These are phyloP conservation scores for Octomys mimax DNA, from an alignment of 2,797 vertebrate genomes.

Conservation along the genomic window DNA sequence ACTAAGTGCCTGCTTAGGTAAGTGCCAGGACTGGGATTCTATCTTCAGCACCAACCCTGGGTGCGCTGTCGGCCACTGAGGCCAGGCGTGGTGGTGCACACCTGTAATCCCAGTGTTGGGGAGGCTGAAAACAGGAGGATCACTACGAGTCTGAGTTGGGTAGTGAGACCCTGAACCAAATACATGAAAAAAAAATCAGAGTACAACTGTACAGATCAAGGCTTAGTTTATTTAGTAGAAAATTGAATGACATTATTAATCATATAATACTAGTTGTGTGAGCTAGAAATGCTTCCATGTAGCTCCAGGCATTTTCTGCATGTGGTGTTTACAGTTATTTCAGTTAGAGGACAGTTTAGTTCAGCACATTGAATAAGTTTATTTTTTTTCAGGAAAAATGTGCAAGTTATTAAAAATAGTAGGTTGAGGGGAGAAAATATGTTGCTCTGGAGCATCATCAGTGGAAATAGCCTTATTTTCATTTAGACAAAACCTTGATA, in stretches of 20 bases:
- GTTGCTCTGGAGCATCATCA: slow-evolving; percentile 54
- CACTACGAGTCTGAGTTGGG: too few relatives aligned
- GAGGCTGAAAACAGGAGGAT: too few relatives aligned
- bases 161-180: too few relatives aligned
- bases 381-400: slow-evolving; percentile 67
- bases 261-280: slow-evolving; percentile 71
- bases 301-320: slow-evolving; percentile 54
- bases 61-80: too few relatives aligned
- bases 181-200: neutral
- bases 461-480: slow-evolving; percentile 67
- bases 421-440: slow-evolving; percentile 61
- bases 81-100: too few relatives aligned
- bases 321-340: slow-evolving; percentile 75
- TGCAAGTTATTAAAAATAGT: slow-evolving; percentile 57
- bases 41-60: too few relatives aligned
- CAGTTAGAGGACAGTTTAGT: slow-evolving; percentile 70
- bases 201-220: slow-evolving; percentile 54
- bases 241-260: slow-evolving; percentile 76
- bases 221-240: slow-evolving; percentile 68
- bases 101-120: too few relatives aligned
- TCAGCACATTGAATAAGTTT: slow-evolving; percentile 78
- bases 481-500: slow-evolving; percentile 53
- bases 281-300: slow-evolving; percentile 63
- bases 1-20: too few relatives aligned
- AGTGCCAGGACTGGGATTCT: too few relatives aligned